phyloP scores from a whole-genome alignment of 1,140 invertebrate genomes.

The Diorhabda carinulata region DNA sequence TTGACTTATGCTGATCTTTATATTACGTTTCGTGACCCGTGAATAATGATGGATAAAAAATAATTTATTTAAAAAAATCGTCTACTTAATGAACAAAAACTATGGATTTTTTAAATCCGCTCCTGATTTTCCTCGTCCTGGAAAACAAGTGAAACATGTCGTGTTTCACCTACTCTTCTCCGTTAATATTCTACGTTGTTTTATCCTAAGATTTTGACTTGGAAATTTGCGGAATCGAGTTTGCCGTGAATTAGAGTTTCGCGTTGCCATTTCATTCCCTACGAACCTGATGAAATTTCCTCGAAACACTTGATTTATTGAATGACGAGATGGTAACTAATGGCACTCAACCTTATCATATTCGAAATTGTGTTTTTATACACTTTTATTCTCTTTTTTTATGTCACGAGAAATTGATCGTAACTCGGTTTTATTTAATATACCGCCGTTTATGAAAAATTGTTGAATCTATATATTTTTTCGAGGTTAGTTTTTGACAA shows the following conservation, averaged over 20 bases:
- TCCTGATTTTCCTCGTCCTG: not conserved
- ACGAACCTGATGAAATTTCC: not conserved
- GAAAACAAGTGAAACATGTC: slow-evolving; percentile 14
- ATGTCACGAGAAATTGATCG: too few species aligned
- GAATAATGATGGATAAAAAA: too few species aligned
- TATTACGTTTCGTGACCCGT: too few species aligned
- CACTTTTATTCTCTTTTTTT: too few species aligned
- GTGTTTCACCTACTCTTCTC: not conserved
- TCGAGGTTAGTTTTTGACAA: too few species aligned
- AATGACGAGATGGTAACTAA: not conserved
- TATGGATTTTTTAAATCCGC: too few species aligned
- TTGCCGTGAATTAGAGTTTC: slow-evolving; percentile 2
- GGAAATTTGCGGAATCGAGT: slow-evolving; percentile 10
- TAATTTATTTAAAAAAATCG: too few species aligned
- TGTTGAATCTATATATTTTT: too few species aligned
- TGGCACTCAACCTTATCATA: not conserved
- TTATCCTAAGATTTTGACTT: slow-evolving; percentile 11
- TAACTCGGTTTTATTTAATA: too few species aligned
- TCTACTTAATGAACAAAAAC: too few species aligned
- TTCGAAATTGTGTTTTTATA: not conserved
- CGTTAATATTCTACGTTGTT: slow-evolving; percentile 13
- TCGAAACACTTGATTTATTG: not conserved
- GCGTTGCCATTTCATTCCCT: slow-evolving; percentile 26
- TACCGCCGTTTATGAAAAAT: too few species aligned
- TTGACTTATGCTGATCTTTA: too few species aligned